Evolutionary conservation across 2,888 invertebrate species (phyloP).

Genomic region (Cephalotes varians): DNA sequence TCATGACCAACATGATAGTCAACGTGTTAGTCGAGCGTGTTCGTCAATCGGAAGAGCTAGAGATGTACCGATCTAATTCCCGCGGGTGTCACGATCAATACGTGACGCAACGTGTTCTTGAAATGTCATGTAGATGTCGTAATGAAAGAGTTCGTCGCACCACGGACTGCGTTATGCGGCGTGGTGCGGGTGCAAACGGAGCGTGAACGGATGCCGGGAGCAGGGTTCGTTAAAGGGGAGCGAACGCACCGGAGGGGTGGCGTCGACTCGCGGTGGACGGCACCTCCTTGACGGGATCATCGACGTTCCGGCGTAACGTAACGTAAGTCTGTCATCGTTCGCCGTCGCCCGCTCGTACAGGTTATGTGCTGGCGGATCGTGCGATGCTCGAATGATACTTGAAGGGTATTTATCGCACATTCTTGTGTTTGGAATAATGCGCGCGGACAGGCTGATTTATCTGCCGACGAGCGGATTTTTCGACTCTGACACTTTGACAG

Average conservation of each 20-base stretch:
- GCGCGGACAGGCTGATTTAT: too few species aligned
- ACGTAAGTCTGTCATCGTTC: conserved; percentile 55
- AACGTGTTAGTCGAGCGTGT: too few species aligned
- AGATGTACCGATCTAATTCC: conserved; percentile 3
- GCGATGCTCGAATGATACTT: not conserved
- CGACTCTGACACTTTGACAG: not conserved
- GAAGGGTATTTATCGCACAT: not conserved
- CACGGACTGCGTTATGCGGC: not conserved
- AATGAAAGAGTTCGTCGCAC: not conserved
- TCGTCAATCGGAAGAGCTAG: not conserved
- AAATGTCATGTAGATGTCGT: conserved; percentile 28
- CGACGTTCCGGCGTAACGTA: conserved; percentile 10
- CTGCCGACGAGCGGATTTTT: not conserved
- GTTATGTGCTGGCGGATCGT: conserved; percentile 44
- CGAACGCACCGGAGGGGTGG: not conserved
- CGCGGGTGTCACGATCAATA: not conserved
- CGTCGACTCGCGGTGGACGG: not conserved
- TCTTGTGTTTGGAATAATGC: too few species aligned
- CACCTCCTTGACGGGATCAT: conserved; percentile 6
- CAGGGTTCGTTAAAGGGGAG: conserved; percentile 10
- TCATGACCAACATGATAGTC: too few species aligned
- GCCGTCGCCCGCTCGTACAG: conserved; percentile 31
- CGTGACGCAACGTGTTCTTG: not conserved
- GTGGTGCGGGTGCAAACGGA: not conserved
- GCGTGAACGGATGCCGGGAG: conserved; percentile 13